These are phyloP conservation scores for Drosophila willistoni DNA, from an alignment of 1,140 invertebrate genomes.

Conservation along the genomic window DNA sequence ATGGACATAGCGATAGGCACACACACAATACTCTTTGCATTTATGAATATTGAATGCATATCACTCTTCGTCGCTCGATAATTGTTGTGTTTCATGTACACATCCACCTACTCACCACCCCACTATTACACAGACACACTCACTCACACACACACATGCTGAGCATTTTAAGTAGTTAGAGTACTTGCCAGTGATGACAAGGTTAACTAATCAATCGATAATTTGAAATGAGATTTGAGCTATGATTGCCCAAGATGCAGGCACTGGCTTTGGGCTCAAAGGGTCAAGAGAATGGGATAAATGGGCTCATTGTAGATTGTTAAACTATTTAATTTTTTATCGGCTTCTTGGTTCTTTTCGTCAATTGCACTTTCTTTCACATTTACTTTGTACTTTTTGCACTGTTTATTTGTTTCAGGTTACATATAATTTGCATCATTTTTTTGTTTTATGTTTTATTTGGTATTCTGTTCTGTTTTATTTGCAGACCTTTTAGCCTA, in stretches of 20 bases:
- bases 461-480: conserved; percentile 83
- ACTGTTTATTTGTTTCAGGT: conserved; percentile 32
- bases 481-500: conserved; percentile 90
- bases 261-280: background rate
- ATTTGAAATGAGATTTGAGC: conserved; percentile 65
- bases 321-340: conserved; percentile 23
- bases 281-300: conserved; percentile 3
- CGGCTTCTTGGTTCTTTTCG: conserved; percentile 11
- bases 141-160: background rate
- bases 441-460: conserved; percentile 43
- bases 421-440: conserved; percentile 25
- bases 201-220: conserved; percentile 58
- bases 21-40: conserved; percentile 30
- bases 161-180: conserved; percentile 5
- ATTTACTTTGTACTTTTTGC: conserved; percentile 8
- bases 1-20: background rate
- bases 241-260: conserved; percentile 23
- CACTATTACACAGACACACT: background rate
- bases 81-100: conserved; percentile 40
- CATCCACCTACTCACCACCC: background rate
- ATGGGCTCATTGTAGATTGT: conserved; percentile 5
- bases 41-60: conserved; percentile 77
- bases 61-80: conserved; percentile 59
- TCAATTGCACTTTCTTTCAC: conserved; percentile 25
- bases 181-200: conserved; percentile 13